phyloP scores from a whole-genome alignment of 1,140 invertebrate genomes.

The Drosophila murphyi region DNA sequence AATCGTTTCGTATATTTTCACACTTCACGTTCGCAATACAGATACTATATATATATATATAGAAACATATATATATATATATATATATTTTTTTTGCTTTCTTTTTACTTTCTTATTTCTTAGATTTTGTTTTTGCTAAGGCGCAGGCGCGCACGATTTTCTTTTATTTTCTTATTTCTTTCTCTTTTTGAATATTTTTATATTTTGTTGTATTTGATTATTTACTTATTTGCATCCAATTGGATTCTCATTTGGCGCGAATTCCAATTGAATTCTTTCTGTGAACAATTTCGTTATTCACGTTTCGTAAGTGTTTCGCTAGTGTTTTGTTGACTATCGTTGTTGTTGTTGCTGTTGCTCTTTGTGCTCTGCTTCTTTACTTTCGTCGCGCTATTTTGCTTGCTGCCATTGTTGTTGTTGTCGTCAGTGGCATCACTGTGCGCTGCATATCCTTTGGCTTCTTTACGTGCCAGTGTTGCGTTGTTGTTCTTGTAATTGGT shows the following conservation, averaged over 20 bases:
- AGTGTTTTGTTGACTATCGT: neutral
- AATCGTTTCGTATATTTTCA: constrained; percentile 10
- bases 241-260: neutral
- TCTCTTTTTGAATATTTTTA: constrained; percentile 3
- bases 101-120: constrained; percentile 7
- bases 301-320: constrained; percentile 52
- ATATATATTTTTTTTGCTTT: constrained; percentile 2
- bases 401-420: constrained; percentile 22
- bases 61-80: too few relatives aligned
- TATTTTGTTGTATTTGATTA: constrained; percentile 5
- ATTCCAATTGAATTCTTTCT: constrained; percentile 9
- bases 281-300: constrained; percentile 39
- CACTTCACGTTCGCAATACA: neutral
- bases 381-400: constrained; percentile 28
- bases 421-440: constrained; percentile 30
- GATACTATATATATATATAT: too few relatives aligned
- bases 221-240: neutral
- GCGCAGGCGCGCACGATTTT: constrained; percentile 23
- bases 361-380: constrained; percentile 21
- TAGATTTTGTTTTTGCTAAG: too few relatives aligned
- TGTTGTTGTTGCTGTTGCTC: constrained; percentile 9
- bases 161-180: constrained; percentile 6
- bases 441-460: constrained; percentile 39
- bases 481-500: neutral
- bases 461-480: constrained; percentile 14